Percentiles rank a stretch among this genome's conserved stretches.
These are phyloP conservation scores for Caenorhabditis tropicalis DNA, from an alignment of 1,140 invertebrate species.

Conservation along the genomic window DNA sequence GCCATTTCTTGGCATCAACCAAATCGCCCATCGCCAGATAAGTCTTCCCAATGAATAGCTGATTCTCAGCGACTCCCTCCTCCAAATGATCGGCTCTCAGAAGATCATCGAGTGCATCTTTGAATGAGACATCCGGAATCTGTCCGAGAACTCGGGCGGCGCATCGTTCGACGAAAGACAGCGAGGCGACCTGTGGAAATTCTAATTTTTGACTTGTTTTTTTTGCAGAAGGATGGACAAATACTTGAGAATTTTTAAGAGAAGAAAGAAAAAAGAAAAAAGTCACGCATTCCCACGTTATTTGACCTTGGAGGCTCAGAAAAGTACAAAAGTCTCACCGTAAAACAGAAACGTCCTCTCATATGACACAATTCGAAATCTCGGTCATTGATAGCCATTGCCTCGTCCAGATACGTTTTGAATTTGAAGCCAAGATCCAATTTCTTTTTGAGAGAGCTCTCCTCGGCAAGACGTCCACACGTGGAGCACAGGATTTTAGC, in stretches of 20 bases:
- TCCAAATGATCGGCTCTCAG: not conserved
- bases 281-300: constrained; percentile 3
- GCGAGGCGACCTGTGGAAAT: not conserved
- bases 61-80: not conserved
- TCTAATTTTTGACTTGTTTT: not conserved
- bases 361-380: constrained; percentile 7
- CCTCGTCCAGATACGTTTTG: constrained; percentile 3
- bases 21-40: not conserved
- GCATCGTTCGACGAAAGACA: constrained; percentile 8
- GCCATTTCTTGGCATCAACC: not conserved
- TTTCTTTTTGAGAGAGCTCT: constrained; percentile 24
- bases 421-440: constrained; percentile 8
- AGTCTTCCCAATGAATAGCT: constrained; percentile 17
- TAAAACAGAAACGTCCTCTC: constrained; percentile 31
- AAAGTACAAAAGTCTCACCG: not conserved
- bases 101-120: not conserved
- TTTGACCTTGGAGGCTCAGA: not conserved
- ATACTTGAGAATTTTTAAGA: not conserved
- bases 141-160: constrained; percentile 6
- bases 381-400: not conserved
- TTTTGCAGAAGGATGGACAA: not conserved
- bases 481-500: constrained; percentile 16
- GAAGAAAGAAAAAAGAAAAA: not conserved
- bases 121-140: not conserved
- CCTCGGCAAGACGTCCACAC: constrained; percentile 1